phyloP scores from a whole-genome alignment of 2,113 vertebrate species.

The Argyrosomus japonicus region DNA sequence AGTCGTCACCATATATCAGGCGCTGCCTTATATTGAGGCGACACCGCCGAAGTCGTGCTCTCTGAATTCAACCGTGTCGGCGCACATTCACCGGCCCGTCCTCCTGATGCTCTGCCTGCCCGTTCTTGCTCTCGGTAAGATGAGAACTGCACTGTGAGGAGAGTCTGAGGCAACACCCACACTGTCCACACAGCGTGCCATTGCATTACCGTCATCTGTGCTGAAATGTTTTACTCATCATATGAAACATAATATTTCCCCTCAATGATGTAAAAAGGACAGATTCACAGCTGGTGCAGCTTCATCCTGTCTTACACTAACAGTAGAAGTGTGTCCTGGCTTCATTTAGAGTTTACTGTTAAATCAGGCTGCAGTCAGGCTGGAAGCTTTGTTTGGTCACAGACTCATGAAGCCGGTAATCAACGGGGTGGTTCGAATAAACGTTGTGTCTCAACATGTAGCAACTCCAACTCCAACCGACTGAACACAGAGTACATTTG shows the following conservation, averaged over 20 bases:
- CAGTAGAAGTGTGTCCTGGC: too few relatives aligned
- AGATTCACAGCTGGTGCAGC: too few relatives aligned
- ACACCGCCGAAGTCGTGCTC: constrained; percentile 78
- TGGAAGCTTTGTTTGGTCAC: not conserved
- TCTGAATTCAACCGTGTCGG: constrained; percentile 73
- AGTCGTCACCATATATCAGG: constrained; percentile 89
- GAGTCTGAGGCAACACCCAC: too few relatives aligned
- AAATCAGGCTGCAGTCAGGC: not conserved
- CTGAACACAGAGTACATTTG: not conserved
- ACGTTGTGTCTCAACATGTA: not conserved
- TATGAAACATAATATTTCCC: too few relatives aligned
- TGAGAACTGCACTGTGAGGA: not conserved
- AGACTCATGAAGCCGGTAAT: not conserved
- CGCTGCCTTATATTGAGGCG: constrained; percentile 85
- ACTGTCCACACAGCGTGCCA: too few relatives aligned
- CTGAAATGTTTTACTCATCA: too few relatives aligned
- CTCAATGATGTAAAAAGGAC: too few relatives aligned
- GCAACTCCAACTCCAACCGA: not conserved
- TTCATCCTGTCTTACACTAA: too few relatives aligned
- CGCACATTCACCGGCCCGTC: constrained; percentile 81
- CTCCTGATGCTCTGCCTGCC: constrained; percentile 86
- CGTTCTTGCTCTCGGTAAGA: constrained; percentile 89
- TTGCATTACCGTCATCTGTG: too few relatives aligned
- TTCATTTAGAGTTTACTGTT: not conserved
- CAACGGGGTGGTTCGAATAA: not conserved